Conservation (phyloP, 2,113 vertebrate species). For the Myocastor coypus region DNA sequence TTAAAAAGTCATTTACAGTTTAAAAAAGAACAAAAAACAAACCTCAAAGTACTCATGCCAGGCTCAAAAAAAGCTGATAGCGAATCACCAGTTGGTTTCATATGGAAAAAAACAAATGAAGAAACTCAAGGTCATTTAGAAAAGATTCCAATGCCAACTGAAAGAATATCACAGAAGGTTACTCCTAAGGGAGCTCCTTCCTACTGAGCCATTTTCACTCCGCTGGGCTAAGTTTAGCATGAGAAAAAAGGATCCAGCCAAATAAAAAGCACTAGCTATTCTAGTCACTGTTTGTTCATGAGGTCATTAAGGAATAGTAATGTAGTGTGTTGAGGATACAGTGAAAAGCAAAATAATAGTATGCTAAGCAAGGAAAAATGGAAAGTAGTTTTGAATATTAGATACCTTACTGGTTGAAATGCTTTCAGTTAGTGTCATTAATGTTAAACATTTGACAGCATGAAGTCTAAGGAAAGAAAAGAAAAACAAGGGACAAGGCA, state of each 20-base stretch:
- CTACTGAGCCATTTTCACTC: neutral
- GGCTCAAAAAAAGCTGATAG: neutral
- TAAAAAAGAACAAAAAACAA: neutral
- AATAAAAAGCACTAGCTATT: slow-evolving; percentile 40
- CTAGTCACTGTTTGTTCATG: slow-evolving; percentile 38
- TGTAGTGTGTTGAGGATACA: slow-evolving; percentile 4
- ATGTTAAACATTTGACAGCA: neutral
- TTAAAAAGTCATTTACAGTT: slow-evolving; percentile 4
- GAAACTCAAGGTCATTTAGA: slow-evolving; percentile 60
- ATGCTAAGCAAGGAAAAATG: slow-evolving; percentile 2
- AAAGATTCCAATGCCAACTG: neutral
- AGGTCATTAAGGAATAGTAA: slow-evolving; percentile 50
- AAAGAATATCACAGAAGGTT: slow-evolving; percentile 24
- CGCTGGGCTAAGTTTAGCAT: slow-evolving; percentile 34
- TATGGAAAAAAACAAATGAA: slow-evolving; percentile 7
- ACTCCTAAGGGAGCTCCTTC: slow-evolving; percentile 19
- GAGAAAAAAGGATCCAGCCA: slow-evolving; percentile 18
- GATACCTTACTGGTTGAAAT: neutral
- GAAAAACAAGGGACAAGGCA: neutral
- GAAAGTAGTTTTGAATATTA: neutral
- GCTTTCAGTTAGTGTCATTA: neutral
- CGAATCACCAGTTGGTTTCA: slow-evolving; percentile 7
- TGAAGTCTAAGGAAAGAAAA: neutral
- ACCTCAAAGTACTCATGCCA: neutral
- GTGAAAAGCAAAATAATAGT: neutral